Evolutionary conservation across 2,888 invertebrate species (phyloP), one percentile per base, ranked within the genome.

Genomic region (Sminthurinus aureus): DNA sequence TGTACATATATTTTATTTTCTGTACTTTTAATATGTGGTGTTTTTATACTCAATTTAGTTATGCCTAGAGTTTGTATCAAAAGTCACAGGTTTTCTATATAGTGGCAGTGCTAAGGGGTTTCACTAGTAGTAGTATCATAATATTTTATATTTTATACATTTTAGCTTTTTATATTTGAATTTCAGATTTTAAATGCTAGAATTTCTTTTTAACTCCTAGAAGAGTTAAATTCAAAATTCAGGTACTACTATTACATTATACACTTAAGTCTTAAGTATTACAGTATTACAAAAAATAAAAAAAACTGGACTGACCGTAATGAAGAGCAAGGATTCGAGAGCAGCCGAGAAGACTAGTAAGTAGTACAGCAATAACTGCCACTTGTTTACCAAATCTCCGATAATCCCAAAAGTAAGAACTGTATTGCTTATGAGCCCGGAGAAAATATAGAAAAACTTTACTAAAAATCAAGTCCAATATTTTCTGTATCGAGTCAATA

Each of bases 401-500:
- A 84, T 86, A 71, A 86, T 86, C 86, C 79, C 84, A 87, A 75
- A 86, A 50, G 22, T 82, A 79, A 18, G 84, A 20, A 66, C 83
- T 83, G 8, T 79, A 66, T 2, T 86, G 67, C 74, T 85, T 84
- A 81, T 84, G 84, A 18, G 83, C 80, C 6, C 84, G 79, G 77
- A 85, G 83, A 67, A 87, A 83, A 79, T 85, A 85, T 22, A 86
- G 69, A 69, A 87, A 85, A 38, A 87, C 15, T 74, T 85, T 85
- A 22, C 85, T 82, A 51, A 84, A 86, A n/a, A 85, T 15, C 26
- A 85, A 76, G 52, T 87, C 87, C 51, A 85, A 93, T 76, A 96
- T 91, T 90, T 96, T 96, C 91, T 96, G 96, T 24, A 94, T 89
- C 82, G 94, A 93, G 90, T 96, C 96, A 38, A 96, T 91, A 0